Evolutionary conservation across 2,888 invertebrate species (phyloP).

Genomic region (Polia nebulosa): DNA sequence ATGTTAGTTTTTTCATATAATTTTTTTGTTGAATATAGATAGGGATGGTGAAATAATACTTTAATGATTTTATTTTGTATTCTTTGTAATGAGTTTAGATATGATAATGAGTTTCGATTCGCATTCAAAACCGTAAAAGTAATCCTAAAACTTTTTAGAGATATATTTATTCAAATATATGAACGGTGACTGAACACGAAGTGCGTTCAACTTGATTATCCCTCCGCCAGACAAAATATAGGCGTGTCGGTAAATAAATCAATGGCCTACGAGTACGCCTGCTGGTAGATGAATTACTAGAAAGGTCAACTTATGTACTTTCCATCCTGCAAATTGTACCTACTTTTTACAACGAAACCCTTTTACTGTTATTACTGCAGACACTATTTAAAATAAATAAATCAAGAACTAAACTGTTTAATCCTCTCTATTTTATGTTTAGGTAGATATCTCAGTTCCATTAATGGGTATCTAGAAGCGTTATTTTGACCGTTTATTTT

Average conservation of each 20-base stretch:
- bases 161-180: not conserved
- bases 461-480: conserved; percentile 8
- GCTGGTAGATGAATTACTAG: conserved; percentile 21
- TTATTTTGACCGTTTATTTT: conserved; percentile 31
- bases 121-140: not conserved
- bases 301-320: conserved; percentile 21
- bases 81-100: no score
- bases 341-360: conserved; percentile 13
- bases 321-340: conserved; percentile 10
- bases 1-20: no score
- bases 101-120: no score
- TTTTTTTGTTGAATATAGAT: no score
- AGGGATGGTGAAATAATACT: no score
- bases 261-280: conserved; percentile 23
- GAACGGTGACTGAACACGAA: conserved; percentile 5
- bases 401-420: conserved; percentile 12
- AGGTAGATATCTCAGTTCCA: conserved; percentile 7
- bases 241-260: conserved; percentile 43
- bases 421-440: conserved; percentile 8
- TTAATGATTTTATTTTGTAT: no score
- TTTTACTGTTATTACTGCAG: conserved; percentile 27
- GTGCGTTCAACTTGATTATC: conserved; percentile 18
- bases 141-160: not conserved
- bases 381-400: conserved; percentile 22
- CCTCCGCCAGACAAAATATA: conserved; percentile 3